Percentiles rank a stretch among this genome's conserved stretches.
phyloP scores from a whole-genome alignment of 2,797 vertebrate genomes.

The Loriculus beryllinus region DNA sequence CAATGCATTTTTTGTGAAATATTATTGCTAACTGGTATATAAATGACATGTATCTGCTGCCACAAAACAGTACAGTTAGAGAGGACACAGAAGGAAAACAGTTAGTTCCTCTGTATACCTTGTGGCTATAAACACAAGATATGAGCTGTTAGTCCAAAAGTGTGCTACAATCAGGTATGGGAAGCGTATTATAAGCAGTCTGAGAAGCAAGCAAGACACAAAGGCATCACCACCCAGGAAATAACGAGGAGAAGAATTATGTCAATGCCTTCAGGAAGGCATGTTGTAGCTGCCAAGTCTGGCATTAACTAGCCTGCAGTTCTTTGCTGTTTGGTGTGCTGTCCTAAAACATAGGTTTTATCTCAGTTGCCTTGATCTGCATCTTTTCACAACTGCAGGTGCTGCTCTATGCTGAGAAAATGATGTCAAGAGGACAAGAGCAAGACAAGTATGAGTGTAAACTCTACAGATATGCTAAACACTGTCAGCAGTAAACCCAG shows the following conservation, averaged over 20 bases:
- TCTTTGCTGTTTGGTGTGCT: neutral
- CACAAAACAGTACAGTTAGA: neutral
- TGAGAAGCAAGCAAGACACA: neutral
- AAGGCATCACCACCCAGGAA: neutral
- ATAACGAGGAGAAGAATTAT: neutral
- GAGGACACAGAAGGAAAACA: neutral
- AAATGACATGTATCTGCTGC: neutral
- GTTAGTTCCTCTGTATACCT: neutral
- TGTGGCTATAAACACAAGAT: neutral
- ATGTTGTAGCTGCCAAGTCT: neutral
- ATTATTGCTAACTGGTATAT: neutral
- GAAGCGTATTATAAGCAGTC: neutral
- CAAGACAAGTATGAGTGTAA: neutral
- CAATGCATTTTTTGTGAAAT: neutral
- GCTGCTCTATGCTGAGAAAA: neutral
- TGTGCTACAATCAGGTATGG: neutral
- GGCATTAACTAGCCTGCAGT: neutral
- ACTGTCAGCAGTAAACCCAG: neutral
- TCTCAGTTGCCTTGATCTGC: neutral
- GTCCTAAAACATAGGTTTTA: neutral
- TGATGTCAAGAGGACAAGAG: neutral
- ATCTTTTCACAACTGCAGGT: neutral
- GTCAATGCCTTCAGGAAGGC: neutral
- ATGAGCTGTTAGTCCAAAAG: neutral
- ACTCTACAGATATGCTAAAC: accelerated